Percentiles rank a stretch among this genome's conserved stretches.
These are phyloP conservation scores for Hybos culiciformis DNA, from an alignment of 2,888 invertebrate species.

Conservation along the genomic window DNA sequence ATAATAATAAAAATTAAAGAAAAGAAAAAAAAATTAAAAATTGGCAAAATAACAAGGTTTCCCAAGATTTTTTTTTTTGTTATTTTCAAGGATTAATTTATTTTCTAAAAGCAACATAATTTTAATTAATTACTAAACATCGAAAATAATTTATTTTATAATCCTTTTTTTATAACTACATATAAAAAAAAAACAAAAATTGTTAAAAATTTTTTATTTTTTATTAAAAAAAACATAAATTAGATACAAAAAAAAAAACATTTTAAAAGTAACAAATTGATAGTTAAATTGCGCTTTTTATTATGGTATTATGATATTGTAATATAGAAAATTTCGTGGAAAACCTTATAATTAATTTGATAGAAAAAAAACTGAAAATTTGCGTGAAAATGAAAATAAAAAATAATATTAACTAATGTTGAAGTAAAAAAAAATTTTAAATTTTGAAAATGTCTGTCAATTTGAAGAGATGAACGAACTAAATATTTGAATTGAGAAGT, in stretches of 20 bases:
- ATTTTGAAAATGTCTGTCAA: too few relatives aligned
- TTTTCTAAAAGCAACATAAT: too few relatives aligned
- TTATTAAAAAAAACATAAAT: not conserved
- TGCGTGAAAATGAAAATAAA: not conserved
- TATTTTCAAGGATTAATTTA: not conserved
- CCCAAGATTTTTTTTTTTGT: too few relatives aligned
- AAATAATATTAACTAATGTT: too few relatives aligned
- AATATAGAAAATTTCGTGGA: too few relatives aligned
- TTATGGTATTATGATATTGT: too few relatives aligned
- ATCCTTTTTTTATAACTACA: not conserved
- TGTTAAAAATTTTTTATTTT: not conserved
- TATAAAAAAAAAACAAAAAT: not conserved
- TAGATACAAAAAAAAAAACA: not conserved
- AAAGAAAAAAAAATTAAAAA: not conserved
- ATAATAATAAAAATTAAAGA: not conserved
- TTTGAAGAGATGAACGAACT: too few relatives aligned
- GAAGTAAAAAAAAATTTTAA: too few relatives aligned
- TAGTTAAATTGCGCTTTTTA: too few relatives aligned
- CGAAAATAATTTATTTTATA: not conserved
- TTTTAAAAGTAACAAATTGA: not conserved
- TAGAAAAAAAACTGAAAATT: not conserved
- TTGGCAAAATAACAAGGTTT: not conserved
- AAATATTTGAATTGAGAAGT: too few relatives aligned
- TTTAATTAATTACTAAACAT: not conserved
- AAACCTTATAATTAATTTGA: not conserved